These are phyloP conservation scores for Gymnodraco acuticeps DNA, from an alignment of 2,797 vertebrate genomes.

Conservation along the genomic window DNA sequence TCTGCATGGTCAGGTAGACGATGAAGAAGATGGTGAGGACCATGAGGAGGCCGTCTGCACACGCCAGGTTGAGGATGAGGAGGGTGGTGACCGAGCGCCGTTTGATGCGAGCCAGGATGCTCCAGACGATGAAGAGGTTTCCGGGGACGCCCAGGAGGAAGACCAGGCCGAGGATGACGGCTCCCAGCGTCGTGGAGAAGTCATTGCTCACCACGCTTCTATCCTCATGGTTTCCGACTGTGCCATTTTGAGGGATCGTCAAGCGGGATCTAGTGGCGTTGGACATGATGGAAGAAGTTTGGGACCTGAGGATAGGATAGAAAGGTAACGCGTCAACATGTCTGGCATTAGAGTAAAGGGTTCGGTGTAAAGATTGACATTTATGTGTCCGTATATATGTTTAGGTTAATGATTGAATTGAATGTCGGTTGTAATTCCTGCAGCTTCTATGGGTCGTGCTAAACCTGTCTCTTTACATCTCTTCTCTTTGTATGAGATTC, in stretches of 20 bases:
- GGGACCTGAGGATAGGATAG: conserved; percentile 25
- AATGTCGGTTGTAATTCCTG: background rate
- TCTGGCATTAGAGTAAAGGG: background rate
- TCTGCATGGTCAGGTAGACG: conserved; percentile 83
- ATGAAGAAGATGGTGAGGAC: conserved; percentile 89
- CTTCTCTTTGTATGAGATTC: background rate
- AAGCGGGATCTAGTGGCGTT: fast-evolving
- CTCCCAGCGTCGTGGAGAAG: conserved; percentile 79
- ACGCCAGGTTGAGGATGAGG: conserved; percentile 90
- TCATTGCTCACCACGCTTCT: conserved; percentile 68
- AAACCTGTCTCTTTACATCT: no score
- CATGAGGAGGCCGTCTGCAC: conserved; percentile 88
- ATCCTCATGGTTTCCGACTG: fast-evolving
- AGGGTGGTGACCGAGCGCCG: conserved; percentile 88
- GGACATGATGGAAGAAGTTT: conserved; percentile 6
- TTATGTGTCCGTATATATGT: background rate
- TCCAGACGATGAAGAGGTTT: conserved; percentile 92
- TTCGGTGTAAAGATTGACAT: background rate
- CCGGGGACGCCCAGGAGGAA: conserved; percentile 91
- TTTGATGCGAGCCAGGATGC: conserved; percentile 83
- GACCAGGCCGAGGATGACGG: conserved; percentile 86
- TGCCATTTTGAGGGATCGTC: fast-evolving
- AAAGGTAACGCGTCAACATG: background rate
- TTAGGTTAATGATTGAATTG: background rate
- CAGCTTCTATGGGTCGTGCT: no score